Evolutionary conservation across 2,113 vertebrate species (phyloP).

Genomic region (Ornithorhynchus anatinus): DNA sequence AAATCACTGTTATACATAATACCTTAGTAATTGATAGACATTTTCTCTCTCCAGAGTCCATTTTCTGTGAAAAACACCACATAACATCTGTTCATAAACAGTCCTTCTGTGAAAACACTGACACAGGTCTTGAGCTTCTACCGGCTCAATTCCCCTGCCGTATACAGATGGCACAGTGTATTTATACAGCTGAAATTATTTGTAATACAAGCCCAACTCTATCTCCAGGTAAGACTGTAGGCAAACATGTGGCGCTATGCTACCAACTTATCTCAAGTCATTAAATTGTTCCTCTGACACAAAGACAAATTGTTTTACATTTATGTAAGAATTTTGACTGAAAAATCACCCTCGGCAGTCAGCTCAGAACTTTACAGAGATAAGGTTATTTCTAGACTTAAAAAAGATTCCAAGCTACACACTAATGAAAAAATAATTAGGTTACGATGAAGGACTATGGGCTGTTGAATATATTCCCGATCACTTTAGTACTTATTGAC

Average conservation of each 20-base stretch:
- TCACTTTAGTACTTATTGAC: neutral
- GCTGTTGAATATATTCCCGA: conserved; percentile 45
- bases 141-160: conserved; percentile 91
- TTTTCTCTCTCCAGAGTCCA: conserved; percentile 91
- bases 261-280: conserved; percentile 80
- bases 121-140: conserved; percentile 85
- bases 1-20: conserved; percentile 83
- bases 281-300: conserved; percentile 86
- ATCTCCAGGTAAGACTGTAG: conserved; percentile 88
- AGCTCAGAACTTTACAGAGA: conserved; percentile 56
- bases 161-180: conserved; percentile 91
- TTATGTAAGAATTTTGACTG: conserved; percentile 41
- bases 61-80: conserved; percentile 89
- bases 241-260: conserved; percentile 79
- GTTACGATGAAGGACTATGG: conserved; percentile 48
- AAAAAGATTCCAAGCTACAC: conserved; percentile 23
- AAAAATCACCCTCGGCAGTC: conserved; percentile 74
- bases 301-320: conserved; percentile 82
- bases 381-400: conserved; percentile 59
- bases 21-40: conserved; percentile 90
- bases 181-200: conserved; percentile 82
- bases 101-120: conserved; percentile 93
- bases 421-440: conserved; percentile 63
- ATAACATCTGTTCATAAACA: conserved; percentile 99
- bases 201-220: conserved; percentile 77